These are phyloP conservation scores for Nineta flava DNA, from an alignment of 2,888 invertebrate genomes.

Conservation along the genomic window DNA sequence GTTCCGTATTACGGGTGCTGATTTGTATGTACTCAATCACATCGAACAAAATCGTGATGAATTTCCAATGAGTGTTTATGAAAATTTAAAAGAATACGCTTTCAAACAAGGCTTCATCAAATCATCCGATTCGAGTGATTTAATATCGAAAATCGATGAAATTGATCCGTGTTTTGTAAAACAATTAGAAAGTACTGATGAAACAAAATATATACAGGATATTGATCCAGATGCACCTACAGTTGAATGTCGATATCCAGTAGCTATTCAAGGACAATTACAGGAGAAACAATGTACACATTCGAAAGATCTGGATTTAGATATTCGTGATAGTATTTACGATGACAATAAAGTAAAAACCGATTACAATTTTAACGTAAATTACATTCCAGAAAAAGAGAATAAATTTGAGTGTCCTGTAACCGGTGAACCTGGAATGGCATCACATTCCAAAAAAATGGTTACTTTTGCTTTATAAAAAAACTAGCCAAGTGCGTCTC, in stretches of 20 bases:
- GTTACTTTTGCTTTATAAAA: no score
- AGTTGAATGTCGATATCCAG: not conserved
- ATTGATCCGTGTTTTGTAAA: not conserved
- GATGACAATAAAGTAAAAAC: no score
- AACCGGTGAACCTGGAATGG: no score
- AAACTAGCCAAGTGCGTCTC: no score
- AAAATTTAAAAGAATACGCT: constrained; percentile 52
- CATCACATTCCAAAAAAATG: no score
- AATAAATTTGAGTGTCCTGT: no score
- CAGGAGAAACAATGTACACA: no score
- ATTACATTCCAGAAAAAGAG: no score
- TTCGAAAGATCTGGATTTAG: no score
- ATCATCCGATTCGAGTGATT: constrained; percentile 33
- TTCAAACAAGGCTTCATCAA: constrained; percentile 44
- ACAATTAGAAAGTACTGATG: not conserved
- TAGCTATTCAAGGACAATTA: not conserved
- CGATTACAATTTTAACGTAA: no score
- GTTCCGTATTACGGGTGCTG: constrained; percentile 61
- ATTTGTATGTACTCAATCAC: constrained; percentile 62
- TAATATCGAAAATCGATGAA: not conserved
- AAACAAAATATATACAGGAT: not conserved
- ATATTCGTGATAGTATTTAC: no score
- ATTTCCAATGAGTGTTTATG: constrained; percentile 47
- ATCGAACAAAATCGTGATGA: constrained; percentile 55
- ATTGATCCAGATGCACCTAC: not conserved